A percentile compares a stretch with the other conserved stretches of the same genome.
Evolutionary conservation across 1,140 invertebrate species (phyloP).

Genomic region (Drosophila athabasca): DNA sequence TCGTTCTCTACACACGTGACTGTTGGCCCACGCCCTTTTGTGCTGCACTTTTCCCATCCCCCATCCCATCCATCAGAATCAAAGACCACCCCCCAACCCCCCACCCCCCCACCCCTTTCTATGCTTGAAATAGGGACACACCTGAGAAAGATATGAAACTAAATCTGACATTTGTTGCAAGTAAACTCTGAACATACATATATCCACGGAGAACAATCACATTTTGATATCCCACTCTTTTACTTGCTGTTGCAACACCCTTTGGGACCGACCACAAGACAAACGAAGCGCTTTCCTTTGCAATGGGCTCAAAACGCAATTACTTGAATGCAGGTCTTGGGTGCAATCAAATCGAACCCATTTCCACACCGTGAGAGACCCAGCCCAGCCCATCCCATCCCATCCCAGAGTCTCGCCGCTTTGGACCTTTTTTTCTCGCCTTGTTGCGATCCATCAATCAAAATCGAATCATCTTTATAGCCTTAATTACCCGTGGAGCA

Average conservation of each 20-base stretch:
- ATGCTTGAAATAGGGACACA: no score
- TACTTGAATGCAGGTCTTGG: conserved; percentile 14
- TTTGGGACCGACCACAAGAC: not conserved
- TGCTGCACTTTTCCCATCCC: conserved; percentile 25
- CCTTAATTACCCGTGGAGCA: conserved; percentile 74
- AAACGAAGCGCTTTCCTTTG: conserved; percentile 18
- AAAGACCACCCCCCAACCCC: conserved; percentile 2
- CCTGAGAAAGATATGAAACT: no score
- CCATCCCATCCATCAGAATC: conserved; percentile 13
- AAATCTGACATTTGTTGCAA: not conserved
- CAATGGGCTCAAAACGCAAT: conserved; percentile 15
- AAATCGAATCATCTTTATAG: conserved; percentile 75
- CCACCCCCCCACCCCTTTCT: no score
- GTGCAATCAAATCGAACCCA: conserved; percentile 16
- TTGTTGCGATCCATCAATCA: conserved; percentile 61
- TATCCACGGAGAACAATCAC: no score
- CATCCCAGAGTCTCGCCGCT: not conserved
- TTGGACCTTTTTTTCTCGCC: conserved; percentile 17
- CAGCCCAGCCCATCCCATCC: not conserved
- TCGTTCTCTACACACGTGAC: conserved; percentile 47
- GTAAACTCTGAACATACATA: no score
- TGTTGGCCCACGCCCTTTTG: conserved; percentile 67
- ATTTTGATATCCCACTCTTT: no score
- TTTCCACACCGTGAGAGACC: not conserved
- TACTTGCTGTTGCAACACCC: conserved; percentile 13